phyloP scores from a whole-genome alignment of 2,113 vertebrate genomes.

The Anguilla rostrata region DNA sequence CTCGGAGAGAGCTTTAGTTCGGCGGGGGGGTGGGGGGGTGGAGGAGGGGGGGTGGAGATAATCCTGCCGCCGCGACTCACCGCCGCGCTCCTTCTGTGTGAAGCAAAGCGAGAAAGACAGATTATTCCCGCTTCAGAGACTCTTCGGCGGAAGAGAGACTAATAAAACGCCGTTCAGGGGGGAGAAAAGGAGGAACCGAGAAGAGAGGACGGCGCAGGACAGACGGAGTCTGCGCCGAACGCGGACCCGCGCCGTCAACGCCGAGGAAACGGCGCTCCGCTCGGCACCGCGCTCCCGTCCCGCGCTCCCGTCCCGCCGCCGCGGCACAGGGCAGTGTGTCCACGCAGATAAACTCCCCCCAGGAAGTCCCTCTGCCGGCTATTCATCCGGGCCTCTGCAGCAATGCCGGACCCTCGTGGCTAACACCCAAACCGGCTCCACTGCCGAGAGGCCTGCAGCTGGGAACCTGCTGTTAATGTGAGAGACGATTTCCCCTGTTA shows the following conservation, averaged over 20 bases:
- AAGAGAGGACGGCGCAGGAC: not conserved
- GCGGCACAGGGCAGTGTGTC: too few species aligned
- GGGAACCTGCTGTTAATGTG: not conserved
- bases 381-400: not conserved
- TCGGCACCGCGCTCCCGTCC: too few species aligned
- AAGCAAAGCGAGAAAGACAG: not conserved
- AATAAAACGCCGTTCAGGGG: not conserved
- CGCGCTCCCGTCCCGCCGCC: too few species aligned
- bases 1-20: not conserved
- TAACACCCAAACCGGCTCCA: not conserved
- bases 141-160: not conserved
- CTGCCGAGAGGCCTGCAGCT: not conserved
- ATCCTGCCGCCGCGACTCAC: not conserved
- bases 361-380: too few species aligned
- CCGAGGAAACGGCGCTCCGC: too few species aligned
- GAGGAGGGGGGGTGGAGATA: not conserved
- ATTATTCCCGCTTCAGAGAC: not conserved
- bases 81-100: not conserved
- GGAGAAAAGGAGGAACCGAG: not conserved
- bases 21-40: too few species aligned
- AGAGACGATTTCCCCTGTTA: not conserved
- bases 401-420: not conserved
- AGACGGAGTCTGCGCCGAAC: too few species aligned
- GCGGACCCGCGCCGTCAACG: too few species aligned
- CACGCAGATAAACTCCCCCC: too few species aligned